These are phyloP conservation scores for Rhorus exstirpatorius DNA, from an alignment of 2,888 invertebrate species.

Conservation along the genomic window DNA sequence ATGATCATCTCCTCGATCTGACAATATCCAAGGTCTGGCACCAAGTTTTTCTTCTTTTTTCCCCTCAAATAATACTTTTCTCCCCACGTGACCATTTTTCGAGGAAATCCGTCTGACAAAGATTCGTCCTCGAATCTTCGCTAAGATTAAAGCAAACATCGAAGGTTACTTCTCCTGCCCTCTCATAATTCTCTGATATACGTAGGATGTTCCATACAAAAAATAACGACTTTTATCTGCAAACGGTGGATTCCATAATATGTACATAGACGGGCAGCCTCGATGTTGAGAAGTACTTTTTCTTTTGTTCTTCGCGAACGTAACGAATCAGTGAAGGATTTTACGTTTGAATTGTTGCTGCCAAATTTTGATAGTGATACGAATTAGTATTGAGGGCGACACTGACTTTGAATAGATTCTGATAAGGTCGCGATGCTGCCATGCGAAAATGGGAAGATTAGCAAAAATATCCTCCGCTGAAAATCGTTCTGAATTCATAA, in stretches of 20 bases:
- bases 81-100: background rate
- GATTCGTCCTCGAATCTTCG: slow-evolving; percentile 25
- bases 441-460: no score
- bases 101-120: slow-evolving; percentile 2
- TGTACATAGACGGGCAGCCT: no score
- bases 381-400: no score
- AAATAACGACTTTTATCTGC: background rate
- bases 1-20: slow-evolving; percentile 25
- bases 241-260: background rate
- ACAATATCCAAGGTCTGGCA: slow-evolving; percentile 27
- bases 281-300: background rate
- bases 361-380: no score
- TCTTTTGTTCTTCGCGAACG: no score
- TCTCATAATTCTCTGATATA: background rate
- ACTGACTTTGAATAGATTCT: no score
- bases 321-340: no score
- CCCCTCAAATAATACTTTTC: slow-evolving; percentile 7
- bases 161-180: slow-evolving; percentile 4
- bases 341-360: no score
- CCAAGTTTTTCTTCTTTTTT: slow-evolving; percentile 18
- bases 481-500: no score
- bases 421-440: no score
- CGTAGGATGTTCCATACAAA: background rate
- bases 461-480: no score
- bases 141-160: slow-evolving; percentile 19